Evolutionary conservation across 2,888 invertebrate genomes (phyloP).

Genomic region (Stratiomys singularior): DNA sequence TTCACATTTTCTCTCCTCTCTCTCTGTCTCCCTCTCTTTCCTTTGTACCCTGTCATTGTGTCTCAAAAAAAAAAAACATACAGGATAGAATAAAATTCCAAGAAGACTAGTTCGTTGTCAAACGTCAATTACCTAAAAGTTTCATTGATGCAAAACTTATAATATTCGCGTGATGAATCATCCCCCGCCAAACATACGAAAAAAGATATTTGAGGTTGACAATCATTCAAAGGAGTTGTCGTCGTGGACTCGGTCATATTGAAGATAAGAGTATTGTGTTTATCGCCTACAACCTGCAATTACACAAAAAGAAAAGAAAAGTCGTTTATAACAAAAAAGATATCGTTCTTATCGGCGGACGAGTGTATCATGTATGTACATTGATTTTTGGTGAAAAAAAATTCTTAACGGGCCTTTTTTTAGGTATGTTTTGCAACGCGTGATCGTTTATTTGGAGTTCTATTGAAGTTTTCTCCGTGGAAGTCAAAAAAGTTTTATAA

Average conservation of each 20-base stretch:
- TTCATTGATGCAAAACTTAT: constrained; percentile 51
- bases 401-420: too few species aligned
- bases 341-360: not conserved
- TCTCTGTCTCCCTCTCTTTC: too few species aligned
- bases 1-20: too few species aligned
- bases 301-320: constrained; percentile 18
- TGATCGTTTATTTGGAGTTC: too few species aligned
- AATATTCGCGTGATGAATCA: constrained; percentile 45
- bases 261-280: constrained; percentile 53
- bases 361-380: not conserved
- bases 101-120: too few species aligned
- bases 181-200: constrained; percentile 54
- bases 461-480: too few species aligned
- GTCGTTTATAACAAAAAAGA: not conserved
- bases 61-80: too few species aligned
- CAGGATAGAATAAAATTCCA: too few species aligned
- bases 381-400: too few species aligned
- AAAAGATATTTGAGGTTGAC: constrained; percentile 51
- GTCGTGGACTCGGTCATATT: constrained; percentile 51
- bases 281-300: constrained; percentile 53
- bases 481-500: too few species aligned
- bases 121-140: constrained; percentile 51
- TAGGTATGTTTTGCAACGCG: too few species aligned
- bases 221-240: constrained; percentile 36
- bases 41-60: too few species aligned